Evolutionary conservation across 2,888 invertebrate genomes (phyloP).

Genomic region (Drosophila melanosoma): DNA sequence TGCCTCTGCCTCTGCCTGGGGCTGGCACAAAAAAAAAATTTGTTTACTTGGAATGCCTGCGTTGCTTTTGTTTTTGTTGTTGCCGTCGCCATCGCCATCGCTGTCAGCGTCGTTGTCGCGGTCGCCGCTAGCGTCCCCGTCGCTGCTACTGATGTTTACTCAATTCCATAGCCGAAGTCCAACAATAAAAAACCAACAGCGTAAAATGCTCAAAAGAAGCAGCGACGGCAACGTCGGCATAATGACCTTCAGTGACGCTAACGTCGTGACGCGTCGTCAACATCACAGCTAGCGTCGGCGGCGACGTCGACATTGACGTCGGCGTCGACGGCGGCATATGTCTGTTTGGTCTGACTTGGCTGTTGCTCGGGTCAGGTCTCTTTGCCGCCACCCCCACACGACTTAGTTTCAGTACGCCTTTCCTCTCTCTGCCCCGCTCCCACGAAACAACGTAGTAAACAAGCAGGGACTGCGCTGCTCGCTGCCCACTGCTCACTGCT

Average conservation of each 20-base stretch:
- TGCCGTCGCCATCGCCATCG: slow-evolving; percentile 23
- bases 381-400: slow-evolving; percentile 42
- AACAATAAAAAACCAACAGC: slow-evolving; percentile 61
- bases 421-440: slow-evolving; percentile 5
- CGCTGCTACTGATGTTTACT: slow-evolving; percentile 74
- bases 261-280: slow-evolving; percentile 35
- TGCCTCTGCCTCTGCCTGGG: slow-evolving; percentile 67
- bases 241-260: slow-evolving; percentile 80
- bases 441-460: slow-evolving; percentile 70
- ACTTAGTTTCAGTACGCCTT: slow-evolving; percentile 64
- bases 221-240: slow-evolving; percentile 56
- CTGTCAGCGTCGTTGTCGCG: slow-evolving; percentile 8
- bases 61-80: slow-evolving; percentile 69
- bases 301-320: background rate
- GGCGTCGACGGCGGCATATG: slow-evolving; percentile 2
- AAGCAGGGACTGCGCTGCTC: slow-evolving; percentile 58
- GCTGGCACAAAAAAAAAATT: slow-evolving; percentile 54
- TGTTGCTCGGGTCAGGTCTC: slow-evolving; percentile 70
- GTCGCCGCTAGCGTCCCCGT: slow-evolving; percentile 43
- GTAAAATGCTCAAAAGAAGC: slow-evolving; percentile 59
- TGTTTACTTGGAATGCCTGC: slow-evolving; percentile 79
- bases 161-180: slow-evolving; percentile 76
- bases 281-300: slow-evolving; percentile 36
- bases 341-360: slow-evolving; percentile 31
- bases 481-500: slow-evolving; percentile 35